Percentiles rank a stretch among this genome's conserved stretches.
Conservation (phyloP, 2,113 vertebrate genomes). For the Chaetodon auriga region DNA sequence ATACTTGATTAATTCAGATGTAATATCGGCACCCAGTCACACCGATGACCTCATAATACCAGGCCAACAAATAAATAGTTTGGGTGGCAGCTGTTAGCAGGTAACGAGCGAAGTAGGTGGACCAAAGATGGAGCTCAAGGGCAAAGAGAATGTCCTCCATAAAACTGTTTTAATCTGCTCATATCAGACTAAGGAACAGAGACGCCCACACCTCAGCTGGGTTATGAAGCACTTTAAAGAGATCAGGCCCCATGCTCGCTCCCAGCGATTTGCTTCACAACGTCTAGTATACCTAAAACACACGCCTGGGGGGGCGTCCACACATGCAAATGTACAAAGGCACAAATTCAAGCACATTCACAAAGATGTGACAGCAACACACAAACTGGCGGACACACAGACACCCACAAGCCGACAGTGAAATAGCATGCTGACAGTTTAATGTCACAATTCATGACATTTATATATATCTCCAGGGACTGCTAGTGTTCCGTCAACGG, state of each 20-base stretch:
- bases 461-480: constrained; percentile 55
- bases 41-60: constrained; percentile 4
- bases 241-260: constrained; percentile 19
- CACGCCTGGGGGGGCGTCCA: neutral
- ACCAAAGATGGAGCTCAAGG: constrained; percentile 69
- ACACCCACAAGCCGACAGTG: constrained; percentile 22
- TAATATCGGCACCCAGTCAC: constrained; percentile 19
- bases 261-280: constrained; percentile 22
- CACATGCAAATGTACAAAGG: constrained; percentile 4
- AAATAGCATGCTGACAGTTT: constrained; percentile 69
- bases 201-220: constrained; percentile 50
- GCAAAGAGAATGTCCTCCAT: constrained; percentile 68
- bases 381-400: constrained; percentile 11
- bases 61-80: constrained; percentile 52
- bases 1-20: constrained; percentile 36
- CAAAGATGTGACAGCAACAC: constrained; percentile 19
- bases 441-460: constrained; percentile 76
- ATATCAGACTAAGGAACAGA: constrained; percentile 69
- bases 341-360: neutral
- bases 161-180: constrained; percentile 78
- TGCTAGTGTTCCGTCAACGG: constrained; percentile 56
- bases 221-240: constrained; percentile 76
- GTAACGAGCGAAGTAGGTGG: constrained; percentile 56
- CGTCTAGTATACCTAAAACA: neutral
- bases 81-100: constrained; percentile 46